These are phyloP conservation scores for Narcine bancroftii DNA, from an alignment of 2,113 vertebrate species.

Conservation along the genomic window DNA sequence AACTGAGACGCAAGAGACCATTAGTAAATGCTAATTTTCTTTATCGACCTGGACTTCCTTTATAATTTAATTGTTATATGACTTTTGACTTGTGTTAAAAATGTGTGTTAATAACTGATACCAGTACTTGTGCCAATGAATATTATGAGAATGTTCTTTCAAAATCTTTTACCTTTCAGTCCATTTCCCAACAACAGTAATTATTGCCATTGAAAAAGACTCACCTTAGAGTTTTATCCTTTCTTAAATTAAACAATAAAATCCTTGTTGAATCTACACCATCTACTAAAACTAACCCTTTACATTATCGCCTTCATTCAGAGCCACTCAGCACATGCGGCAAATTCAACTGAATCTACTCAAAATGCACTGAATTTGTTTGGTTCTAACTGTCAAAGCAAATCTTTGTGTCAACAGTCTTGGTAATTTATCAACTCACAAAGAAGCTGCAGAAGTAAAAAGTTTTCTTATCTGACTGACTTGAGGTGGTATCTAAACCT, in stretches of 20 bases:
- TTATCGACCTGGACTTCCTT: not conserved
- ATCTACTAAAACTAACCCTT: not conserved
- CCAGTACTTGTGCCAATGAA: not conserved
- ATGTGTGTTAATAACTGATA: not conserved
- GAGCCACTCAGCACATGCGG: not conserved
- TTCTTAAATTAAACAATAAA: no score
- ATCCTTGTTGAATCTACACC: not conserved
- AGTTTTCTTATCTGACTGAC: not conserved
- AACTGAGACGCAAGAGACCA: no score
- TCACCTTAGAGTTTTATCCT: no score
- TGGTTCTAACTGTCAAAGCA: not conserved
- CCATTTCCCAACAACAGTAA: not conserved
- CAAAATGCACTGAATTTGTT: not conserved
- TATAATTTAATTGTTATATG: not conserved
- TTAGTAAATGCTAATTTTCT: no score
- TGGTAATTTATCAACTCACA: not conserved
- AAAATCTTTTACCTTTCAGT: not conserved
- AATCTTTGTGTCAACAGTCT: not conserved
- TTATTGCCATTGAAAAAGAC: not conserved
- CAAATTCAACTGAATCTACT: not conserved
- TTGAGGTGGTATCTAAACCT: not conserved
- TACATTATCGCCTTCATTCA: not conserved
- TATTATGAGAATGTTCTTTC: not conserved
- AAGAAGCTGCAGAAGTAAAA: not conserved
- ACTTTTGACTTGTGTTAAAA: not conserved